These are phyloP conservation scores for Urocolius indicus DNA, from an alignment of 2,113 vertebrate genomes.

Conservation along the genomic window DNA sequence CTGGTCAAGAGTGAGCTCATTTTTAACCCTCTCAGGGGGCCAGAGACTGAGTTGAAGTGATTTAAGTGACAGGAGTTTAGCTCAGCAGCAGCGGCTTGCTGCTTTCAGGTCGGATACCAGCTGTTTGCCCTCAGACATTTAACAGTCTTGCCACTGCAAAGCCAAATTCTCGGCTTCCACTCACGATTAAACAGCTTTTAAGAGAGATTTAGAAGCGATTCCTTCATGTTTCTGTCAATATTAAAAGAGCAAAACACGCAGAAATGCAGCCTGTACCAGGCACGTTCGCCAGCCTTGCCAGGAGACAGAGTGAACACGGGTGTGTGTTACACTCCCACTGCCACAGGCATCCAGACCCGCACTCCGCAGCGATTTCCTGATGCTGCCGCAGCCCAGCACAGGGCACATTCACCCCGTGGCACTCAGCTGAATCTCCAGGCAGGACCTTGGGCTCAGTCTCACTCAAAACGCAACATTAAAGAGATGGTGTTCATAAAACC, in stretches of 20 bases:
- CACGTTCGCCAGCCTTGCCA: neutral
- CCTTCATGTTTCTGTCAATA: neutral
- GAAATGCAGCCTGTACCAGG: neutral
- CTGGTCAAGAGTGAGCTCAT: neutral
- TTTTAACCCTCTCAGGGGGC: neutral
- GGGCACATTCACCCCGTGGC: neutral
- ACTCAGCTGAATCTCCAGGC: neutral
- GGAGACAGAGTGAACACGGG: neutral
- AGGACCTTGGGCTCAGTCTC: neutral
- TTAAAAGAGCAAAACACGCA: neutral
- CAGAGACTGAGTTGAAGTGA: neutral
- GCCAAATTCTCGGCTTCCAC: slow-evolving; percentile 10
- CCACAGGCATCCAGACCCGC: neutral
- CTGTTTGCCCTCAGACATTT: neutral
- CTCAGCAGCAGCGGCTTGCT: neutral
- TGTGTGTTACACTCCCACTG: neutral
- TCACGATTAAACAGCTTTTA: neutral
- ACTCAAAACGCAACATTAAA: neutral
- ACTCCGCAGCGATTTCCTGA: neutral
- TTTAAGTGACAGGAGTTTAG: neutral
- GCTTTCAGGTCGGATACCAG: neutral
- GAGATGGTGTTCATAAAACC: neutral
- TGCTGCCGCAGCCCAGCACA: neutral
- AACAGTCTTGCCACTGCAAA: neutral
- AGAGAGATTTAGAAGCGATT: neutral